These are phyloP conservation scores for Alauda arvensis DNA, from an alignment of 2,797 vertebrate species.

Conservation along the genomic window DNA sequence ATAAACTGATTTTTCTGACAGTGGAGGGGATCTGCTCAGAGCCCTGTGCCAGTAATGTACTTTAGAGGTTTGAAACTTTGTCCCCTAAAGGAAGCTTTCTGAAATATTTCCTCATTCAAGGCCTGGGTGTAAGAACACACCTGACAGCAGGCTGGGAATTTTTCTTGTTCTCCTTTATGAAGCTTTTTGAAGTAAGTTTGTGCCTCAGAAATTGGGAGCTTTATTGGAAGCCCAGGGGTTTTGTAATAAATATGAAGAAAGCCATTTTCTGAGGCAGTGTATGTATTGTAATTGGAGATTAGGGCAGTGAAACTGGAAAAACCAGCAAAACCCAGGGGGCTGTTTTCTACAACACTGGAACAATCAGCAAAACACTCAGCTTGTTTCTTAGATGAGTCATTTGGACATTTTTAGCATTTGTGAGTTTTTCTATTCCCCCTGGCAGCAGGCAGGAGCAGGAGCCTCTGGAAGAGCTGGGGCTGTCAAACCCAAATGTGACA, in stretches of 20 bases:
- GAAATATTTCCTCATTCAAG: background rate
- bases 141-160: background rate
- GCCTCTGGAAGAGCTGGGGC: background rate
- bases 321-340: background rate
- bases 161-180: background rate
- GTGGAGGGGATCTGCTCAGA: background rate
- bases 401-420: background rate
- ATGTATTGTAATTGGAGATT: background rate
- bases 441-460: background rate
- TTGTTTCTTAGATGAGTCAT: slow-evolving; percentile 8
- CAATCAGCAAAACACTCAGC: background rate
- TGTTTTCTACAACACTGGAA: background rate
- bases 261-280: background rate
- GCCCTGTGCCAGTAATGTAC: background rate
- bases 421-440: background rate
- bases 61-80: background rate
- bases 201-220: background rate
- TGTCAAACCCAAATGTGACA: background rate
- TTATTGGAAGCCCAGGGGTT: background rate
- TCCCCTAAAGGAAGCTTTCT: background rate
- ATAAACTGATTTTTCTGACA: background rate
- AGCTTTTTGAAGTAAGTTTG: background rate
- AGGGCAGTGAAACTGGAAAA: background rate
- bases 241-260: background rate
- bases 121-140: background rate